These are phyloP conservation scores for Synaphobranchus kaupii DNA, from an alignment of 2,797 vertebrate species.

Conservation along the genomic window DNA sequence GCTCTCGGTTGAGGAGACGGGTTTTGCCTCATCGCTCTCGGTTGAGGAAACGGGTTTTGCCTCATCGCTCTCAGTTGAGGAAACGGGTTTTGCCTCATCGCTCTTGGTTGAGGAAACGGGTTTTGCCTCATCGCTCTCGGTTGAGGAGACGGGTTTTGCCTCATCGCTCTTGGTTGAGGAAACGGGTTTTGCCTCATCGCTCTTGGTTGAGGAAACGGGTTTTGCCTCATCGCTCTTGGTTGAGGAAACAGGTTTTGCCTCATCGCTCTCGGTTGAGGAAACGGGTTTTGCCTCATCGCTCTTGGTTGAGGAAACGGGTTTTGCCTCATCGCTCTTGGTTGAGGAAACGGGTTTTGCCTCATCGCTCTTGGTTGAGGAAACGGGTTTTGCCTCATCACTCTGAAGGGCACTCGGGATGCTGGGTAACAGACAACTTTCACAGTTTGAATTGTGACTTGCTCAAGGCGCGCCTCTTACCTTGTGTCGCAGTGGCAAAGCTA, in stretches of 20 bases:
- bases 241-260: background rate
- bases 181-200: background rate
- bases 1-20: background rate
- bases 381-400: background rate
- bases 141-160: background rate
- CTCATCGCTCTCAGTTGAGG: no score
- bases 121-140: background rate
- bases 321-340: background rate
- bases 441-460: conserved; percentile 47
- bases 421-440: conserved; percentile 31
- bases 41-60: background rate
- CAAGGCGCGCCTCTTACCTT: conserved; percentile 26
- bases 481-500: conserved; percentile 6
- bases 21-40: background rate
- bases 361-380: no score
- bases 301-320: background rate
- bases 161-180: no score
- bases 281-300: background rate
- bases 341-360: background rate
- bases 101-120: background rate
- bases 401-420: conserved; percentile 29
- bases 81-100: background rate
- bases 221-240: background rate
- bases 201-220: background rate
- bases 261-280: no score